A percentile compares a stretch with the other conserved stretches of the same genome.
Evolutionary conservation across 2,888 invertebrate species (phyloP).

Genomic region (Myopa tessellatipennis): DNA sequence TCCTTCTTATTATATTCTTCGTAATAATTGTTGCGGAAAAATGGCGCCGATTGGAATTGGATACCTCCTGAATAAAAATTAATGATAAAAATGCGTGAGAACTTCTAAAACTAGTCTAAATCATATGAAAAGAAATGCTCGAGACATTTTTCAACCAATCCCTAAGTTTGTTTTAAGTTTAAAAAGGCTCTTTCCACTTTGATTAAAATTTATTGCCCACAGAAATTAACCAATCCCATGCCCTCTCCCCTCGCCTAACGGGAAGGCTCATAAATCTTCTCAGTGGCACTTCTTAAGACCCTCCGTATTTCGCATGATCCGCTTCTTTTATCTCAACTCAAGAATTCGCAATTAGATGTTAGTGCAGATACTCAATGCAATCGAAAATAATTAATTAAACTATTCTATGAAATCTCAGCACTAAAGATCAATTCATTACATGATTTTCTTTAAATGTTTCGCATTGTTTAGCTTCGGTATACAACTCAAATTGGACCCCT

Average conservation of each 20-base stretch:
- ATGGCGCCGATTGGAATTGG: neutral
- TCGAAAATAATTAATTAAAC: conserved; percentile 41
- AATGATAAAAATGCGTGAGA: conserved; percentile 5
- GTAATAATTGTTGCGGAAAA: conserved; percentile 40
- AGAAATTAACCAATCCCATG: neutral
- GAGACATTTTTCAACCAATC: neutral
- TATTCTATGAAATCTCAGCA: conserved; percentile 41
- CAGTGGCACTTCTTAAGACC: conserved; percentile 6
- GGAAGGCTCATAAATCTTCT: conserved; percentile 36
- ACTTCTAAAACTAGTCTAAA: neutral
- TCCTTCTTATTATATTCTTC: neutral
- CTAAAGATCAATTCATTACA: conserved; percentile 25
- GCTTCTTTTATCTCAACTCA: neutral
- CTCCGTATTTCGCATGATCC: neutral
- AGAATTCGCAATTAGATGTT: conserved; percentile 21
- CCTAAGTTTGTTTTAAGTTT: neutral
- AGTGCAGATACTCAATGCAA: conserved; percentile 30
- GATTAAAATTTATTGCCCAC: conserved; percentile 21
- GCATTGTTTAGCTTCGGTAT: too few species aligned
- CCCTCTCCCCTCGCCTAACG: neutral
- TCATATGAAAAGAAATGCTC: neutral
- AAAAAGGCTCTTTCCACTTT: neutral
- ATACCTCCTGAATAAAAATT: neutral
- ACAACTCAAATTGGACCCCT: too few species aligned
- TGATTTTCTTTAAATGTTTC: too few species aligned